Evolutionary conservation across 2,797 vertebrate species (phyloP), one percentile per base, ranked within the genome.

Genomic region (Neopelma chrysocephalum): DNA sequence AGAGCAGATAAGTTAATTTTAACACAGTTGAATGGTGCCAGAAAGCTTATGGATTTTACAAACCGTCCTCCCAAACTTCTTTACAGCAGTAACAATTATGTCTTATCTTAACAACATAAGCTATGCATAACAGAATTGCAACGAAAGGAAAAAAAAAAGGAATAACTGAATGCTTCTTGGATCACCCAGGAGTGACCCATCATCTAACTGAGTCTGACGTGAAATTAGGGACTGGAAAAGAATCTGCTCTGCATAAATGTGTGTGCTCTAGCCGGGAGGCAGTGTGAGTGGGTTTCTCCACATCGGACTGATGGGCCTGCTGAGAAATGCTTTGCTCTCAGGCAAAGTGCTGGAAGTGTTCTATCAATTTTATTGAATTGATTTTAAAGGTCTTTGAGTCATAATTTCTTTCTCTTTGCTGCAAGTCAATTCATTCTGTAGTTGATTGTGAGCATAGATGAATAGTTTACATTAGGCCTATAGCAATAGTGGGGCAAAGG

Each of bases 371-470:
- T 58, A 84, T 45, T 86, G 87, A 94, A 93, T 68, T 93, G 84
- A 86, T 91, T 95, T 90, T 83, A 94, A 75, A 91, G 69, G 80
- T 72, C 69, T 94, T 81, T 8, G 15, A 86, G 76, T 78, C n/a
- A 76, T 72, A 81, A 86, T 93, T 95, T 93, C 70, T 84, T 80
- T 69, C 43, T 92, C 77, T 89, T 71, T 81, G 77, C 88, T 94
- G 86, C 62, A 66, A 89, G 83, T 60, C 94, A 94, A 84, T 96
- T 96, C 66, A 42, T 89, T 87, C 83, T 77, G 34, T 1, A 0
- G 73, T 79, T 94, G 92, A 96, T 95, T 93, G 95, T 96, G 80
- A 86, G 60, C 92, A 89, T 38, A 70, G 88, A 66, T 90, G 93
- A 96, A 90, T 92, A 87, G 80, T 87, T 94, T 93, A 82, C 95